Evolutionary conservation across 1,140 invertebrate species (phyloP).

Genomic region (Sitodiplosis mosellana): DNA sequence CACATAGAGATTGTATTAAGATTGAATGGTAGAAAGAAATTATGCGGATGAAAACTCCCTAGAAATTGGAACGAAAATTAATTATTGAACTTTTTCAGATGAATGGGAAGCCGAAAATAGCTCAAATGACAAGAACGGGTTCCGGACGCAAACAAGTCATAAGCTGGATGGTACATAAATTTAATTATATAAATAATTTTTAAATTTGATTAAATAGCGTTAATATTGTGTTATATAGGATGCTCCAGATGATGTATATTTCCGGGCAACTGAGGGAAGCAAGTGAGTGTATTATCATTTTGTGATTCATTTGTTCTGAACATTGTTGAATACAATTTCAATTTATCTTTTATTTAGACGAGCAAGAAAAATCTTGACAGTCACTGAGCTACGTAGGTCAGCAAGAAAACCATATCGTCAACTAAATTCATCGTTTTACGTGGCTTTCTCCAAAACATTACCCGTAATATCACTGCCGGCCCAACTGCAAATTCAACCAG

Average conservation of each 20-base stretch:
- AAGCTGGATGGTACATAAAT: conserved; percentile 99
- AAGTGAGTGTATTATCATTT: conserved; percentile 45
- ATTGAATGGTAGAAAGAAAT: too few species aligned
- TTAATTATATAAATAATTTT: too few species aligned
- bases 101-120: conserved; percentile 54
- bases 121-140: conserved; percentile 39
- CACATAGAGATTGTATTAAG: too few species aligned
- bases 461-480: conserved; percentile 11
- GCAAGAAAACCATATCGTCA: conserved; percentile 80
- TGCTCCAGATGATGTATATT: conserved; percentile 92
- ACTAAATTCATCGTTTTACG: conserved; percentile 23
- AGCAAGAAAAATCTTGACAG: conserved; percentile 59
- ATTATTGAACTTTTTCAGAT: conserved; percentile 22
- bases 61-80: too few species aligned
- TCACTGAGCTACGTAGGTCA: conserved; percentile 63
- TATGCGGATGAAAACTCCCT: too few species aligned
- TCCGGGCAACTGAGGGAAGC: conserved; percentile 71
- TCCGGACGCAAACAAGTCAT: conserved; percentile 72
- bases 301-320: neutral
- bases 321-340: conserved; percentile 1
- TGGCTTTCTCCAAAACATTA: conserved; percentile 10
- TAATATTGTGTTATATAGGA: too few species aligned
- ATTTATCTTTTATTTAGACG: conserved; percentile 37
- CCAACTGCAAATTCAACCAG: conserved; percentile 8
- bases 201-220: too few species aligned